phyloP scores from a whole-genome alignment of 2,888 invertebrate genomes.

The Oscheius sp. region DNA sequence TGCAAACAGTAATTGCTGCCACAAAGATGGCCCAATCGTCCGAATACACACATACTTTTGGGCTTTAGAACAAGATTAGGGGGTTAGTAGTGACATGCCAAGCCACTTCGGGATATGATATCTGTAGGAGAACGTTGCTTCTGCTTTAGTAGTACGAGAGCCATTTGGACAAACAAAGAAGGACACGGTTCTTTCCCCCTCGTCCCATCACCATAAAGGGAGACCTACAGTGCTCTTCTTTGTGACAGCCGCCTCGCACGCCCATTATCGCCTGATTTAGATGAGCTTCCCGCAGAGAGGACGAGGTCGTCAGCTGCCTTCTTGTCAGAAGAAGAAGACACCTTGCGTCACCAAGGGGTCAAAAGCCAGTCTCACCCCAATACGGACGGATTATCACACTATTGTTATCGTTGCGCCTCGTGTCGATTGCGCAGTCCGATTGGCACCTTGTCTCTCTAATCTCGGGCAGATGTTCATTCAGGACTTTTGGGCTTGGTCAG shows the following conservation, averaged over 20 bases:
- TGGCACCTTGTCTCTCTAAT: slow-evolving; percentile 25
- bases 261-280: slow-evolving; percentile 38
- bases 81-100: no score
- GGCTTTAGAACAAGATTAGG: no score
- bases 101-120: no score
- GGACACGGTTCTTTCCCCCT: no score
- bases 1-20: no score
- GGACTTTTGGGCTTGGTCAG: slow-evolving; percentile 1
- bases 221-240: not conserved
- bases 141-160: no score
- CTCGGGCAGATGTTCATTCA: slow-evolving; percentile 27
- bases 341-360: not conserved
- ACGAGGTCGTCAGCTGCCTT: slow-evolving; percentile 30
- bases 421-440: slow-evolving; percentile 32
- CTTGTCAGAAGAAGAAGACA: not conserved
- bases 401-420: slow-evolving; percentile 34
- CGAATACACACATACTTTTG: no score
- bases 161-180: no score
- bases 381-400: slow-evolving; percentile 13
- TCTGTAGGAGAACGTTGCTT: no score
- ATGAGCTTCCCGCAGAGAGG: slow-evolving; percentile 27
- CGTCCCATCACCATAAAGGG: no score
- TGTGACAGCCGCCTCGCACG: slow-evolving; percentile 35
- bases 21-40: no score
- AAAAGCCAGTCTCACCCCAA: not conserved